Evolutionary conservation across 2,113 vertebrate genomes (phyloP).

Genomic region (Pristiophorus japonicus): DNA sequence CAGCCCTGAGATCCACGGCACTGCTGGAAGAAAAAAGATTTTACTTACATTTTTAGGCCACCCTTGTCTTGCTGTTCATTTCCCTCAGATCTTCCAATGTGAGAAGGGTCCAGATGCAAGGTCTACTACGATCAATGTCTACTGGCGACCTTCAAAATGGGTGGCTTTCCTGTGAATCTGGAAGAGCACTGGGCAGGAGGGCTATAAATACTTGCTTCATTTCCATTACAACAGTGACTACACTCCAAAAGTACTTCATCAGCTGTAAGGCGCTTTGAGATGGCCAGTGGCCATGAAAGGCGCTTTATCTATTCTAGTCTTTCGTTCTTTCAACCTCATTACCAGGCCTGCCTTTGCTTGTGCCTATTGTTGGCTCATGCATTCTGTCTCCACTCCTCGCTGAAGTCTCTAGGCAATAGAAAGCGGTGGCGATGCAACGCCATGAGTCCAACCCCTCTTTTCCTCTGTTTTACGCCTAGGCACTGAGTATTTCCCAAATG

Average conservation of each 20-base stretch:
- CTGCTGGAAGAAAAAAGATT: neutral
- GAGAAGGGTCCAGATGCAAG: neutral
- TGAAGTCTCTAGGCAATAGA: neutral
- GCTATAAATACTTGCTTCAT: too few relatives aligned
- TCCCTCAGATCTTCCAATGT: neutral
- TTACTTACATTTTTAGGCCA: neutral
- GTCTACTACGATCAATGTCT: neutral
- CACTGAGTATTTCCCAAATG: neutral
- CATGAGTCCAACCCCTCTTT: neutral
- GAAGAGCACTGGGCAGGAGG: neutral
- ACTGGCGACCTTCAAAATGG: neutral
- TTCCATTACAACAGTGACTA: too few relatives aligned
- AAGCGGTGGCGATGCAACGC: neutral
- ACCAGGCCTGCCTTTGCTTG: neutral
- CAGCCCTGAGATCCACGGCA: neutral
- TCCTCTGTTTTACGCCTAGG: neutral
- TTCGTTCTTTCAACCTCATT: too few relatives aligned
- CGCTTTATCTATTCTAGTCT: too few relatives aligned
- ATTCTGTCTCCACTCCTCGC: neutral
- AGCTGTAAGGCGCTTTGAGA: too few relatives aligned
- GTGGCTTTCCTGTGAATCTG: neutral
- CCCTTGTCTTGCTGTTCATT: neutral
- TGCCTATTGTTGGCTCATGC: neutral
- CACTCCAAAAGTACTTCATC: too few relatives aligned
- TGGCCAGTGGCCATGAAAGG: too few relatives aligned